phyloP scores from a whole-genome alignment of 2,888 invertebrate genomes.

The Dasysyrphus albostriatus region DNA sequence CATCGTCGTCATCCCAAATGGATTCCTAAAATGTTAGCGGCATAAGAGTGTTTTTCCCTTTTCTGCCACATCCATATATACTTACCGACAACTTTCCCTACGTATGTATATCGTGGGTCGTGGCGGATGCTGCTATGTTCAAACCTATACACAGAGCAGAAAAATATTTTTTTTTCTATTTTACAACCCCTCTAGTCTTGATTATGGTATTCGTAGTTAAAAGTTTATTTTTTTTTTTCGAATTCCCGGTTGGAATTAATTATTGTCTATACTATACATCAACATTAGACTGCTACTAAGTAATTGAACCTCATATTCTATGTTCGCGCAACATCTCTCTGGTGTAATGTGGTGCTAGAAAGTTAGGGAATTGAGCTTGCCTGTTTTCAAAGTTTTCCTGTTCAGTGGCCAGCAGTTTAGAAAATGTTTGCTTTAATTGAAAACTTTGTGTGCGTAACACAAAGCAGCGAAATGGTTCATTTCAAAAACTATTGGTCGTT shows the following conservation, averaged over 20 bases:
- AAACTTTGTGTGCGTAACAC: neutral
- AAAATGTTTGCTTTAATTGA: neutral
- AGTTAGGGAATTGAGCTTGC: neutral
- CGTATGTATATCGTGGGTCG: neutral
- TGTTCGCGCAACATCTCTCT: neutral
- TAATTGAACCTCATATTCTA: constrained; percentile 10
- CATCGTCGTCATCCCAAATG: constrained; percentile 19
- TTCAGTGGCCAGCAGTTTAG: neutral
- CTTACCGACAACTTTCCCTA: no score
- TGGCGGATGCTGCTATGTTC: neutral
- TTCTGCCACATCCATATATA: neutral
- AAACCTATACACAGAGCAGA: neutral
- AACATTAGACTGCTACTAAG: constrained; percentile 25
- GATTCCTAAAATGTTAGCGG: constrained; percentile 12
- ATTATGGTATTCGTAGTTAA: constrained; percentile 4
- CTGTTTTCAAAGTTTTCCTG: neutral
- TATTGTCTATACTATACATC: constrained; percentile 3
- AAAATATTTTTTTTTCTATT: neutral
- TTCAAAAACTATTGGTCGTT: constrained; percentile 4
- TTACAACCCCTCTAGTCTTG: neutral
- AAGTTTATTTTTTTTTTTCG: constrained; percentile 3
- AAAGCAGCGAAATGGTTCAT: neutral
- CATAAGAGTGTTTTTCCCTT: neutral
- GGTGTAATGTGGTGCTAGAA: neutral
- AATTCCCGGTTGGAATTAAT: constrained; percentile 28